Evolutionary conservation across 2,113 vertebrate genomes (phyloP), one percentile per base, ranked within the genome.

Genomic region (Myocastor coypus): DNA sequence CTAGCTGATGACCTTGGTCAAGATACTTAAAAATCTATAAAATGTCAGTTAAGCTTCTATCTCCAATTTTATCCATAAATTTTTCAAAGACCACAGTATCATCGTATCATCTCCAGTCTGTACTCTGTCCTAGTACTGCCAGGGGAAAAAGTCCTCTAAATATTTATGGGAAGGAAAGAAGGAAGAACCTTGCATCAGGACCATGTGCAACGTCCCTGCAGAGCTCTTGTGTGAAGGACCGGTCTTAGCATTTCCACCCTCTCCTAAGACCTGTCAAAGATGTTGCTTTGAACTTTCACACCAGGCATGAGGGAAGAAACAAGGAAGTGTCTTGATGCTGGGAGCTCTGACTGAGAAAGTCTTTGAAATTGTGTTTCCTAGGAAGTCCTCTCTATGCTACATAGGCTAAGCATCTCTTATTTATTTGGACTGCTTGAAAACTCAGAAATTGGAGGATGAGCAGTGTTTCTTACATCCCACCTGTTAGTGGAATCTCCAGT

Each of bases 341-440:
- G 64, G 32, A 95, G 42, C 66, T 89, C 78, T 91, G 30, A 69
- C 32, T 50, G 66, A 89, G 71, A 32, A 91, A 37, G n/a, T 81
- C 50, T 83, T 75, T 61, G 26, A 66, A 78, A 71, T 82, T 61
- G 17, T 82, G 5, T 59, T 77, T 66, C 61, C 73, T 83, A 20
- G 40, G 57, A 92, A 68, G 17, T 94, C 77, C 82, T 78, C 87
- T 93, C 34, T 80, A n/a, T 84, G n/a, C 19, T n/a, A 55, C 20
- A 17, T 68, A 59, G 68, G 32, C 40, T 77, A 86, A 81, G 63
- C 17, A 24, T 30, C 26, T 83, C 32, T 96, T 84, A 68, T 57
- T 77, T 85, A 82, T 89, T 71, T 84, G 40, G 77, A 66, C 64
- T 68, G 64, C 28, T 75, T 84, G 69, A 71, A 96, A 77, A 66